Conservation (phyloP, 2,113 vertebrate species). For the Prunella himalayana region DNA sequence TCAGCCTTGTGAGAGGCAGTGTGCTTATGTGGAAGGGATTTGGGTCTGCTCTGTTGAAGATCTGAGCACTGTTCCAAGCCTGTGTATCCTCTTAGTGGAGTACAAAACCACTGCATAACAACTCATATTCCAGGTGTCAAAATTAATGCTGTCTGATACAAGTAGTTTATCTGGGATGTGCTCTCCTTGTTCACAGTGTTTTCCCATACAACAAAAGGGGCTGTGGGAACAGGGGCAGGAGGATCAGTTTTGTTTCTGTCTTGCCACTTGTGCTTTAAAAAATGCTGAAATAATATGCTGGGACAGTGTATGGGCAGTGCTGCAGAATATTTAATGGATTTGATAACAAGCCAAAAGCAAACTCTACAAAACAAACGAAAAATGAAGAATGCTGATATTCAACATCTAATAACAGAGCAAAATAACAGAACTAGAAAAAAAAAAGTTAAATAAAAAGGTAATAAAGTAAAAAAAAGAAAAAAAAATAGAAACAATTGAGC, state of each 20-base stretch:
- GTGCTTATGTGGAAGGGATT: background rate
- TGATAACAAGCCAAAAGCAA: background rate
- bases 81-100: background rate
- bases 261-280: background rate
- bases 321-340: background rate
- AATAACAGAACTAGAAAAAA: background rate
- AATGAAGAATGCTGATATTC: background rate
- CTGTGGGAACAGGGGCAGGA: background rate
- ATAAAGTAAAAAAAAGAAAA: background rate
- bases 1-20: background rate
- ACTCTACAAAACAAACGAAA: background rate
- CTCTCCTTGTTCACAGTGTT: background rate
- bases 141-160: background rate
- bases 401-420: background rate
- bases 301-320: background rate
- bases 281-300: background rate
- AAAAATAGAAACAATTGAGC: background rate
- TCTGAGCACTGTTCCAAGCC: background rate
- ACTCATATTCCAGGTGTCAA: background rate
- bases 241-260: background rate
- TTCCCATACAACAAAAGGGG: background rate
- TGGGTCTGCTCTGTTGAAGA: background rate
- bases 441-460: background rate
- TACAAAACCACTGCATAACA: background rate
- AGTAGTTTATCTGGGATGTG: background rate